phyloP scores from a whole-genome alignment of 2,797 vertebrate species.

The Ceryle rudis region DNA sequence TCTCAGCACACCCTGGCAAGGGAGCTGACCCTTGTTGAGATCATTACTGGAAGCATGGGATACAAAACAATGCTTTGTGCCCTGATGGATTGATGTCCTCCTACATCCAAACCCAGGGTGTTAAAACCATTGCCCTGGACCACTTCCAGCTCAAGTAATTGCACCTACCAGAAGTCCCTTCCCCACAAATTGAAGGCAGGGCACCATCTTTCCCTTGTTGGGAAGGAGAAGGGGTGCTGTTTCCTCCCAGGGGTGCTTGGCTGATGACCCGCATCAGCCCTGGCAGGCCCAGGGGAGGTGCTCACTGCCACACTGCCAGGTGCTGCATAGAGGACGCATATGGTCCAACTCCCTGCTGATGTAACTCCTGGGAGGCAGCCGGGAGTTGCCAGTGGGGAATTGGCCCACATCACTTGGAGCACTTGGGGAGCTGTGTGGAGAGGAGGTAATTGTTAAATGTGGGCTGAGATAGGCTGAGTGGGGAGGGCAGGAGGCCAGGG shows the following conservation, averaged over 20 bases:
- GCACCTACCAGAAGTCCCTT: background rate
- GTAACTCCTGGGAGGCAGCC: conserved; percentile 48
- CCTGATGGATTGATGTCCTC: background rate
- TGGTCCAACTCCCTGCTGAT: conserved; percentile 10
- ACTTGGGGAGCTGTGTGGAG: background rate
- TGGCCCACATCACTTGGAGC: conserved; percentile 5
- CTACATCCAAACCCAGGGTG: background rate
- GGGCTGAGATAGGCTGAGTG: conserved; percentile 58
- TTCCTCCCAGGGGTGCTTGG: background rate
- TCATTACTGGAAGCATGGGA: background rate
- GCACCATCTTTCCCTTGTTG: background rate
- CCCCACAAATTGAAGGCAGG: background rate
- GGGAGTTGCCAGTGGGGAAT: conserved; percentile 46
- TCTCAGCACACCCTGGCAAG: background rate
- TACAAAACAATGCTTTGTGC: background rate
- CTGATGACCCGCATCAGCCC: fast-evolving
- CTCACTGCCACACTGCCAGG: background rate
- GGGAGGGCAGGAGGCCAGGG: conserved; percentile 51
- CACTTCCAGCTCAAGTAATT: background rate
- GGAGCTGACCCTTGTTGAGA: background rate
- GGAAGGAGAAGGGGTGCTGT: background rate
- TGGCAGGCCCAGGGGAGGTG: background rate
- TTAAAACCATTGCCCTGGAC: background rate
- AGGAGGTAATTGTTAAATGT: conserved; percentile 63
- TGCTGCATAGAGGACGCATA: background rate